Evolutionary conservation across 2,797 vertebrate genomes (phyloP).

Genomic region (Myiotriccus ornatus): DNA sequence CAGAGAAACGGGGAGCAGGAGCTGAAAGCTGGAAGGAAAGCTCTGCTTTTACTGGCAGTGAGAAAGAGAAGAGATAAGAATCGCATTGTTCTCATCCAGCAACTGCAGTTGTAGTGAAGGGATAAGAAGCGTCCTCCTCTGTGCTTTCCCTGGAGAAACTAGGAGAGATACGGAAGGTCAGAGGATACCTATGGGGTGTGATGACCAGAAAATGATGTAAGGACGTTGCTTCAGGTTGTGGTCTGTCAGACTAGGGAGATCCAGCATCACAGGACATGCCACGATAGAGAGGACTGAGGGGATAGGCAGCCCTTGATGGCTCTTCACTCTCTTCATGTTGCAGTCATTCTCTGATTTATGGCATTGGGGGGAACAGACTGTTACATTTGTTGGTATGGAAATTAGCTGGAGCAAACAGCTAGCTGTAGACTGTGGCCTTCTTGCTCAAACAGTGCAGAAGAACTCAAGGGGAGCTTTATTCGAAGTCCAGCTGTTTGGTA

Average conservation of each 20-base stretch:
- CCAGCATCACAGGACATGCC: fast-evolving
- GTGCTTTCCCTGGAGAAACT: neutral
- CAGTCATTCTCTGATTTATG: neutral
- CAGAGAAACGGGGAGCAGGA: neutral
- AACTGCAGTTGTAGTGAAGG: neutral
- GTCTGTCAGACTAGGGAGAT: neutral
- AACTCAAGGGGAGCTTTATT: neutral
- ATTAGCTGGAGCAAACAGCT: neutral
- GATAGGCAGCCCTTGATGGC: neutral
- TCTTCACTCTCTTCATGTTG: neutral
- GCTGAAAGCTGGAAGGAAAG: neutral
- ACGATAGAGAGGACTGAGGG: no score
- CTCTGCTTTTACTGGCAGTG: neutral
- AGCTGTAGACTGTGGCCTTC: neutral
- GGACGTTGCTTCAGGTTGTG: neutral
- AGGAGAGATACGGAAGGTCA: neutral
- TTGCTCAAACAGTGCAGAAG: neutral
- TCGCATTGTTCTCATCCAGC: neutral
- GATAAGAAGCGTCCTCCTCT: neutral
- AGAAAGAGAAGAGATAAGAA: neutral
- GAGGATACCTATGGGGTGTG: fast-evolving
- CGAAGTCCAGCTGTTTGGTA: neutral
- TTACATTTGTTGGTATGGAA: neutral
- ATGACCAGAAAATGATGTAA: neutral
- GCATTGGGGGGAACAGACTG: neutral